These are phyloP conservation scores for Cettia cetti DNA, from an alignment of 2,113 vertebrate genomes.

Conservation along the genomic window DNA sequence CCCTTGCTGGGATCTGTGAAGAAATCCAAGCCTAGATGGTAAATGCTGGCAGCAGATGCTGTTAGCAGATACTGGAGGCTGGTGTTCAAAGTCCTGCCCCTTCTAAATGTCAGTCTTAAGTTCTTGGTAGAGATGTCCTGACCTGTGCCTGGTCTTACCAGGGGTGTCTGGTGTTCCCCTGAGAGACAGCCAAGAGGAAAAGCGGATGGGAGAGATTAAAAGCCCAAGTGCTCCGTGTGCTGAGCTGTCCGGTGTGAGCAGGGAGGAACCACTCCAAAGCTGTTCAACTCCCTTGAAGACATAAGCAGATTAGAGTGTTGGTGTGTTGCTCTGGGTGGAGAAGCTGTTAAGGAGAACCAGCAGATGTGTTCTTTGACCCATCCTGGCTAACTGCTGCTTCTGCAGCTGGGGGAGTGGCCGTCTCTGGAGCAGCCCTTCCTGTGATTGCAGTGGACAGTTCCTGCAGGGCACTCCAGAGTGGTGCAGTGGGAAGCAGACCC, in stretches of 20 bases:
- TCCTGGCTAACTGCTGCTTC: neutral
- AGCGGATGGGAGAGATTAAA: neutral
- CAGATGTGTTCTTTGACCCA: neutral
- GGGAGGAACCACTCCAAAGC: neutral
- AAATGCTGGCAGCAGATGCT: neutral
- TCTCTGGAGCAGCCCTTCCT: neutral
- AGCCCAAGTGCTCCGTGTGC: neutral
- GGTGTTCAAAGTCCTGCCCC: neutral
- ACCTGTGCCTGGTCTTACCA: neutral
- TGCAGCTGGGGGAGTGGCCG: neutral
- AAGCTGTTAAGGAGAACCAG: neutral
- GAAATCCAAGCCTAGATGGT: neutral
- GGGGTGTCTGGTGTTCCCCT: neutral
- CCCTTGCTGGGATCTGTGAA: neutral
- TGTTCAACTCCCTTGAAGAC: neutral
- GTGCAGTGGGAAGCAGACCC: neutral
- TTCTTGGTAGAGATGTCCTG: neutral
- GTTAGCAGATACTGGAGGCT: neutral
- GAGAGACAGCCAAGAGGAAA: neutral
- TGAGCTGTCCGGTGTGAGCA: neutral
- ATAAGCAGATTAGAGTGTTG: fast-evolving
- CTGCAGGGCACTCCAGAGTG: neutral
- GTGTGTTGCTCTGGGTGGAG: neutral
- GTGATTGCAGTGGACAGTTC: neutral
- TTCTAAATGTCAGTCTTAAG: neutral